Base-by-base conservation (phyloP, 2,888 invertebrate genomes). In the Cosmia pyralina region DNA sequence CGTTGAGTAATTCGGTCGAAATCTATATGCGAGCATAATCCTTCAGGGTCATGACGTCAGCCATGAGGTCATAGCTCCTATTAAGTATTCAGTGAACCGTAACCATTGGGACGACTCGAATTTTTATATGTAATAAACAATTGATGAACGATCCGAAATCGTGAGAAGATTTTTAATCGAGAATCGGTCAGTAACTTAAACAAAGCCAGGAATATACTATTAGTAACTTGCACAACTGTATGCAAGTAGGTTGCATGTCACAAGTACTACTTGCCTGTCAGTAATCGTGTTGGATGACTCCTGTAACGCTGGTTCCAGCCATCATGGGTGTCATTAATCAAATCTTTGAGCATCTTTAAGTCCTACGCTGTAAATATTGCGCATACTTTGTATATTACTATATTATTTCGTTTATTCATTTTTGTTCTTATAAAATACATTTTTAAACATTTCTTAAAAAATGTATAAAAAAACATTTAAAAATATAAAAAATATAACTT, bases 51-150 rank as follows among this genome's bases (percentile, higher is more conserved):
- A 69, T 83, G 72, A 76, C 74, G 80, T 76, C 78, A 84, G 28
- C 68, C 72, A 60, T 87, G 87, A 89, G 87, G 88, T 88, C 89
- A 88, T 79, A 81, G 78, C 73, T 82, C 83, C 77, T 78, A 87
- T 90, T 89, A 85, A 69, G 83, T 83, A 87, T 87, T 86, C 87
- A 84, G 66, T 77, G 69, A 78, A 76, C 77, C 78, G 69, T 69
- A 75, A 75, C 80, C 71, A 83, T 79, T 58, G 81, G 72, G 44
- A 73, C 79, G 75, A 76, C 77, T 88, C 83, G 79, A 82, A 85
- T 88, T 85, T 85, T 88, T 86, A 79, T 83, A 83, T 75, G 78
- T 83, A 71, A 84, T 82, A 86, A 85, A 86, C 83, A 68, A 84
- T 84, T 82, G 85, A 77, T 60, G 85, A 75, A 38, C 70, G 66